Conservation (phyloP, 2,113 vertebrate genomes). For the Phyllostomus hastatus region DNA sequence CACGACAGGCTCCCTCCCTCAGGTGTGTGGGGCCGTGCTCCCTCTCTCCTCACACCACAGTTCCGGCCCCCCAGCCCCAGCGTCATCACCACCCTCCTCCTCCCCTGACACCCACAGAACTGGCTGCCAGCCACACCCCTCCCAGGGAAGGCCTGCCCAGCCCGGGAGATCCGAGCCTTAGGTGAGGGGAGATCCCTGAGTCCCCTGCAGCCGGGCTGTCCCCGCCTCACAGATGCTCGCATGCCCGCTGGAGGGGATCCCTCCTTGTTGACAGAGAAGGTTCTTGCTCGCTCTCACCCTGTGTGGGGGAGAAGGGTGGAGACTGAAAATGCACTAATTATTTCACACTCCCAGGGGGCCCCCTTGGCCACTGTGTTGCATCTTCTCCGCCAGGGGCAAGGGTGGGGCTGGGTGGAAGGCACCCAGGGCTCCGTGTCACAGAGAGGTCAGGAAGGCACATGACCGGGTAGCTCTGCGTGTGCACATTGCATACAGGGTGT, state of each 20-base stretch:
- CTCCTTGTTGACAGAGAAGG: neutral
- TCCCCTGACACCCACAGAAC: neutral
- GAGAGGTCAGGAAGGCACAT: neutral
- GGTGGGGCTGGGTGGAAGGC: conserved; percentile 4
- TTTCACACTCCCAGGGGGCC: conserved; percentile 30
- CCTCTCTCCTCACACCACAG: neutral
- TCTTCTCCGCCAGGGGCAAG: neutral
- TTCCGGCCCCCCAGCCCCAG: no score
- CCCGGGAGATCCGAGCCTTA: neutral
- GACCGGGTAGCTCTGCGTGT: neutral
- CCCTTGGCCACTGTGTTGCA: neutral
- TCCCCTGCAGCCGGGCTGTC: neutral
- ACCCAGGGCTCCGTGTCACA: neutral
- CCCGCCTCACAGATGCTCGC: neutral
- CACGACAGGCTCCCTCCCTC: conserved; percentile 85
- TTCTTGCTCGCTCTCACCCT: neutral
- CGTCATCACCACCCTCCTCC: no score
- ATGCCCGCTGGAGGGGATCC: neutral
- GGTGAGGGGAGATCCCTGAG: neutral
- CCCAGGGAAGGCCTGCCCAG: neutral
- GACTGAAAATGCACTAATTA: neutral
- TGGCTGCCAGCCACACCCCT: neutral
- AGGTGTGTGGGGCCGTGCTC: conserved; percentile 78
- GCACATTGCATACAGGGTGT: neutral
- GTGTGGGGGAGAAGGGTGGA: conserved; percentile 33